phyloP scores from a whole-genome alignment of 2,797 vertebrate species.

The Moxostoma hubbsi region DNA sequence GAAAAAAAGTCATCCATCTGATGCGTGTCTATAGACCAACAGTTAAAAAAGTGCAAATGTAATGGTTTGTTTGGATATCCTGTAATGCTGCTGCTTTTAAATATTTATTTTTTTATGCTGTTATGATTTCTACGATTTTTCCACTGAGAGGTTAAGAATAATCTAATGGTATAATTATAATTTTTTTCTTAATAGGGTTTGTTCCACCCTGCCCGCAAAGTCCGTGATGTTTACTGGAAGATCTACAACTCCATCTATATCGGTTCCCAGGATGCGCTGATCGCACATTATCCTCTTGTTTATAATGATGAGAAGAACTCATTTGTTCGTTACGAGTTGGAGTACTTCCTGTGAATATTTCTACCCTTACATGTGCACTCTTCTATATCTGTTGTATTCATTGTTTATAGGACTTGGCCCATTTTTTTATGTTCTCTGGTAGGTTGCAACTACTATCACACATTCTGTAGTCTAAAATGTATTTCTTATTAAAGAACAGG shows the following conservation, averaged over 20 bases:
- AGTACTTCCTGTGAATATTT: slow-evolving; percentile 90
- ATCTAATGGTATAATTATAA: not conserved
- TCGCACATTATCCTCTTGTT: slow-evolving; percentile 97
- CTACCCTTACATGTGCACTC: slow-evolving; percentile 44
- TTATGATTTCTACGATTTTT: too few relatives aligned
- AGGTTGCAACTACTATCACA: slow-evolving; percentile 44
- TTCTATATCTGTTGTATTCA: slow-evolving; percentile 10
- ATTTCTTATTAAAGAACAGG: slow-evolving; percentile 59
- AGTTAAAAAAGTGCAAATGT: too few relatives aligned
- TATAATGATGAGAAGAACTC: slow-evolving; percentile 98
- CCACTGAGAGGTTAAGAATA: too few relatives aligned
- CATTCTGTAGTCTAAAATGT: slow-evolving; percentile 44
- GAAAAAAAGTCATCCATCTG: too few relatives aligned
- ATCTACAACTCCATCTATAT: slow-evolving; percentile 99
- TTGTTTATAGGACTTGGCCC: slow-evolving; percentile 55
- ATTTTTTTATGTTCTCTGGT: slow-evolving; percentile 60
- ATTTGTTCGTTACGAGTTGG: slow-evolving; percentile 95
- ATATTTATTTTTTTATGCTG: too few relatives aligned
- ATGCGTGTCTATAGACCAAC: too few relatives aligned
- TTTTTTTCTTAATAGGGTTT: slow-evolving; percentile 80
- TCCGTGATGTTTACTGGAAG: slow-evolving; percentile 99
- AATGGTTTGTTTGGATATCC: too few relatives aligned
- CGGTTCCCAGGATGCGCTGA: slow-evolving; percentile 96
- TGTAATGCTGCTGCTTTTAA: too few relatives aligned
- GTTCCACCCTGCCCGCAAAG: slow-evolving; percentile 97